Conservation (phyloP, 2,888 invertebrate species). For the Hedya salicella region DNA sequence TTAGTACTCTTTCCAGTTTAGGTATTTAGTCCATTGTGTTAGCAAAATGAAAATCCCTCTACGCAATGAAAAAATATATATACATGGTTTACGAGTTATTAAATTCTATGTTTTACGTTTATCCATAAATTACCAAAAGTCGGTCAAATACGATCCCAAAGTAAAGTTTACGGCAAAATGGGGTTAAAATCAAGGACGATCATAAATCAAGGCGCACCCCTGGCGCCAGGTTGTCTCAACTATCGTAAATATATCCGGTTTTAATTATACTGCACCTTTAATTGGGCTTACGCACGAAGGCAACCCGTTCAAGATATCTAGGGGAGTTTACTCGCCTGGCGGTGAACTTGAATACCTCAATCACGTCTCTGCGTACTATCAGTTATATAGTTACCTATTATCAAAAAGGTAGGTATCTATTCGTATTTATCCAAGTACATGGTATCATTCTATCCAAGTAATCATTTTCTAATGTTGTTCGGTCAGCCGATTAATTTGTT, state of each 20-base stretch:
- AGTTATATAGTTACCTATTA: too few relatives aligned
- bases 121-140: conserved; percentile 46
- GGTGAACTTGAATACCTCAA: background rate
- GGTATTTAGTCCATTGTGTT: too few relatives aligned
- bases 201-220: conserved; percentile 71
- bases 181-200: conserved; percentile 78
- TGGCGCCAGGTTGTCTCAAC: conserved; percentile 76
- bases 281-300: conserved; percentile 73
- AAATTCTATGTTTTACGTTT: too few relatives aligned
- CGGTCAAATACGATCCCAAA: conserved; percentile 50
- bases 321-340: conserved; percentile 10
- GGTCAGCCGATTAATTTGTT: too few relatives aligned
- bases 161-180: conserved; percentile 59
- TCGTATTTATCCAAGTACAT: too few relatives aligned
- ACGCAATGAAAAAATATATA: too few relatives aligned
- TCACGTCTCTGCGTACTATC: background rate
- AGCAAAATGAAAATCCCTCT: too few relatives aligned
- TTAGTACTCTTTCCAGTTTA: too few relatives aligned
- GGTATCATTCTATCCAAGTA: too few relatives aligned
- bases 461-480: too few relatives aligned
- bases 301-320: conserved; percentile 33
- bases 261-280: conserved; percentile 76
- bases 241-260: conserved; percentile 79
- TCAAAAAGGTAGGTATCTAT: too few relatives aligned
- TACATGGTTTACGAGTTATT: too few relatives aligned